Base-by-base conservation (phyloP, 2,113 vertebrate genomes). In the Mobula birostris region DNA sequence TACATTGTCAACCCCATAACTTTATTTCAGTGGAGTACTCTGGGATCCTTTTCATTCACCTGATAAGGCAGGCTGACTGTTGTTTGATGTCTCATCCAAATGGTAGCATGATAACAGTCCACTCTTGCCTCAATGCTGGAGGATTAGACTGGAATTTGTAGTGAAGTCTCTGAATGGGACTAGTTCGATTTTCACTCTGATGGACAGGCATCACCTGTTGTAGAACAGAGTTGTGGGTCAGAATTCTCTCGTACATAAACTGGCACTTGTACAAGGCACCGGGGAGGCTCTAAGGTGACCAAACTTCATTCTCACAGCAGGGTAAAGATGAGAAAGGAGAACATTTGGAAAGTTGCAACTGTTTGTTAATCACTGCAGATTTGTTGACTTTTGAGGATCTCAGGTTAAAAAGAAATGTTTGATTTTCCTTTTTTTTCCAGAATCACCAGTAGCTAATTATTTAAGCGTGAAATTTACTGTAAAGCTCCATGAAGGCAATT, bases 381-480 rank as follows among this genome's bases (percentile, higher is more conserved):
- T 29, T 61, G 61, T 63, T 66, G 85, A 32, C 4, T n/a, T n/a
- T 7, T 17, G 61, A 32, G 61, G 5, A 32, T 4, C 61, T 90
- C 85, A 32, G 85, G 61, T 90, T 63, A 32, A 87, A 87, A 63
- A 63, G 36, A 17, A 85, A 66, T n/a, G 14, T 66, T 90, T 90
- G 58, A 7, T 66, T 63, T 32, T 29, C 27, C 15, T 66, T n/a
- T 19, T 19, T 17, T 66, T 63, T 8, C 29, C n/a, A 5, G 15
- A 68, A 63, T 61, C 82, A 61, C 56, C 56, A 29, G 82, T 0
- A 58, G 82, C 19, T 66, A 5, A 63, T 32, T 90, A 29, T 32
- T 90, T 90, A 90, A 90, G 85, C 85, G 40, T 90, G 85, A 90
- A 90, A 90, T 90, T 66, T 90, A 90, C 29, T 90, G 66, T 63